Base-by-base conservation (phyloP, 2,797 vertebrate species). In the Siniperca obscura region DNA sequence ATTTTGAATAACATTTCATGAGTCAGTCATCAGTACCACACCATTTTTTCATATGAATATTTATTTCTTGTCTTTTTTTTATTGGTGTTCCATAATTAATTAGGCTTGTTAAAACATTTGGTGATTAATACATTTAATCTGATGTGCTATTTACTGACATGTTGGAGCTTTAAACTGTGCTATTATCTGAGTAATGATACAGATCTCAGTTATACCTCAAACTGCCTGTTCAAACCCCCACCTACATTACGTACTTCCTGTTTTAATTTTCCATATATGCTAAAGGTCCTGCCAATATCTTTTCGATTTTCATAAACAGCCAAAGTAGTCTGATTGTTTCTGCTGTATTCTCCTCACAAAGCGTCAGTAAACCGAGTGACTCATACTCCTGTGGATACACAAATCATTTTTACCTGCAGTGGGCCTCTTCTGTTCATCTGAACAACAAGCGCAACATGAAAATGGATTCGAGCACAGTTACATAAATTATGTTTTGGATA, bases 331-430 rank as follows among this genome's bases (percentile, higher is more conserved):
- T 76, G 81, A 90, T 86, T 83, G 74, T 85, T 73, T 74, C 60
- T 65, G 77, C 50, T 66, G 71, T 59, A 69, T 87, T 87, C 74
- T 70, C 56, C 64, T 80, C 89, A 88, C 81, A 88, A 42, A 83
- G 78, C 77, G 0, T 62, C 83, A 42, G 80, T 42, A 76, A 76
- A 81, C 52, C 1, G 21, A 57, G 64, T 93, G 93, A 93, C 74
- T 92, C 91, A 91, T 83, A 65, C 84, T 76, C 62, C 67, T 75
- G 59, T 81, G 44, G 65, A 81, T n/a, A 53, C n/a, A 60, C 74
- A 76, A 46, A 78, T 84, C 57, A 56, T 64, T 75, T 67, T 52
- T 56, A 83, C 44, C 67, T 62, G 61, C 80, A 78, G 80, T 34
- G 14, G 4, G 36, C 17, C 59, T 81, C 61, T 21, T 40, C 44